These are phyloP conservation scores for Hemibagrus wyckioides DNA, from an alignment of 2,113 vertebrate species.

Conservation along the genomic window DNA sequence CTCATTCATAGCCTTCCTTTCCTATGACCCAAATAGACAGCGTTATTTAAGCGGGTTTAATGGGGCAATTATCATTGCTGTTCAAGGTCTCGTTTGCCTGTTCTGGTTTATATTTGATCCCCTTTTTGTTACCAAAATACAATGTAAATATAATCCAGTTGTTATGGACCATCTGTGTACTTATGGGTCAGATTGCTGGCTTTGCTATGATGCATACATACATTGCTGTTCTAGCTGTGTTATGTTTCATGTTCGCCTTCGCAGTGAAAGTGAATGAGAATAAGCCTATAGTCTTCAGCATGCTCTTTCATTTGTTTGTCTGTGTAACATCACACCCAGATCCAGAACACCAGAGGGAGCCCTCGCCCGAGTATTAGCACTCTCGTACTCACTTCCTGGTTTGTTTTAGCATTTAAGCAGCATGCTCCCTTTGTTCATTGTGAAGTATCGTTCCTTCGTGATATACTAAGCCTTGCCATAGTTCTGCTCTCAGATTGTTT, in stretches of 20 bases:
- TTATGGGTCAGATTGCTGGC: slow-evolving; percentile 58
- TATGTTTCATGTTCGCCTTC: slow-evolving; percentile 68
- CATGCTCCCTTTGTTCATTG: no score
- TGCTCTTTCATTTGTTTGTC: slow-evolving; percentile 71
- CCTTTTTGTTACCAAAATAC: slow-evolving; percentile 28
- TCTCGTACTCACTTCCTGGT: no score
- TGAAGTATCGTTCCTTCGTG: no score
- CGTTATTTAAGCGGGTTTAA: slow-evolving; percentile 51
- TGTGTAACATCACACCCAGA: no score
- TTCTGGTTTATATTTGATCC: slow-evolving; percentile 64
- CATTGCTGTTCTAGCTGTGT: slow-evolving; percentile 63
- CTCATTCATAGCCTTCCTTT: slow-evolving; percentile 63
- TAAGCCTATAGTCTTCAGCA: slow-evolving; percentile 69
- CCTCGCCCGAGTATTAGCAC: no score
- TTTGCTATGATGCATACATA: slow-evolving; percentile 69
- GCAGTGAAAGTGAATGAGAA: slow-evolving; percentile 68
- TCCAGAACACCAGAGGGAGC: no score
- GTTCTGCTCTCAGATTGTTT: no score
- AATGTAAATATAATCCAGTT: neutral
- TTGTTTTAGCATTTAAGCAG: no score
- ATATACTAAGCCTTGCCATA: no score
- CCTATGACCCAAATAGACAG: slow-evolving; percentile 49
- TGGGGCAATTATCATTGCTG: slow-evolving; percentile 41
- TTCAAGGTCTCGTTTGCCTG: slow-evolving; percentile 64
- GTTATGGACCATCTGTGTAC: slow-evolving; percentile 37